A percentile compares a stretch with the other conserved stretches of the same genome.
phyloP scores from a whole-genome alignment of 2,888 invertebrate genomes.

The Andrena dorsata region DNA sequence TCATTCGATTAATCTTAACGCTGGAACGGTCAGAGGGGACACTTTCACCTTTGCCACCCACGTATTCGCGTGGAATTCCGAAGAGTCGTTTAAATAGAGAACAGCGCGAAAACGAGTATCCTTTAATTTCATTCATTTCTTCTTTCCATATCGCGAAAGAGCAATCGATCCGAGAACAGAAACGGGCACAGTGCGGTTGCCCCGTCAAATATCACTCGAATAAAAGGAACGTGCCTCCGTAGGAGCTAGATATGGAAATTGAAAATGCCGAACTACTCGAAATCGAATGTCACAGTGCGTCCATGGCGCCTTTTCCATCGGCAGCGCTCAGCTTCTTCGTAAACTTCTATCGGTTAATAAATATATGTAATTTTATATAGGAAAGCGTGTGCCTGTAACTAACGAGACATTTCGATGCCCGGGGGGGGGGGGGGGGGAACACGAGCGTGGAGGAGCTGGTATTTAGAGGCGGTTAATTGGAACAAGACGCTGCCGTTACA shows the following conservation, averaged over 20 bases:
- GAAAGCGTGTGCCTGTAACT: background rate
- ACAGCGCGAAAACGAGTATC: too few species aligned
- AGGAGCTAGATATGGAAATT: background rate
- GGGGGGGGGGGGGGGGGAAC: too few species aligned
- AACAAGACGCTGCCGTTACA: constrained; percentile 40
- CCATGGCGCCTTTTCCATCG: background rate
- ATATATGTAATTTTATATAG: background rate
- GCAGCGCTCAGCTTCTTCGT: background rate
- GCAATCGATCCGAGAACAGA: background rate
- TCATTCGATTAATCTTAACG: too few species aligned
- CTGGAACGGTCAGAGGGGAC: too few species aligned
- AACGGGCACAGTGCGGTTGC: background rate
- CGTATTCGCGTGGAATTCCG: too few species aligned
- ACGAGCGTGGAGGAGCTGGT: background rate
- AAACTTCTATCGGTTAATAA: background rate
- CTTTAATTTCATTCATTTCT: background rate
- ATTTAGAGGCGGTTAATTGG: constrained; percentile 45
- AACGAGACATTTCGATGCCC: background rate
- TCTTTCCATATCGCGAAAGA: background rate
- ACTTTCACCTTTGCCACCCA: too few species aligned
- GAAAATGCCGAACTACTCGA: constrained; percentile 9
- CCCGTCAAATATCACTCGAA: background rate
- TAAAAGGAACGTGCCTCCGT: background rate
- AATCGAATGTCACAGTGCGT: background rate
- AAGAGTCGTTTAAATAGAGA: too few species aligned